Base-by-base conservation (phyloP, 2,797 vertebrate genomes). In the Onychomys arenicola region DNA sequence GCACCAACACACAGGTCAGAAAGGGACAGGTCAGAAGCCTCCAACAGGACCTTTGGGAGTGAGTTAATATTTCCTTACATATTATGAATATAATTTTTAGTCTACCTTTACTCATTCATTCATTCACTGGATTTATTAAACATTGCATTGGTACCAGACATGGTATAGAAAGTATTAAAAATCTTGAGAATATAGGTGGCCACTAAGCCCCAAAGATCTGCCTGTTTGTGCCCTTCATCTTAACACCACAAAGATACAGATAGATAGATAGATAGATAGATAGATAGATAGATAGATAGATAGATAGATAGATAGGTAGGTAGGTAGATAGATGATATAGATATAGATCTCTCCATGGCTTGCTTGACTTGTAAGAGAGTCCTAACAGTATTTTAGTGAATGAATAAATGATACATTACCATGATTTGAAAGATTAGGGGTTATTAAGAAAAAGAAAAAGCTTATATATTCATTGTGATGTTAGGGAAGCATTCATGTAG, bases 81-180 rank as follows among this genome's bases (percentile, higher is more conserved):
- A 52, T 71, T 55, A 90, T 75, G 23, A 92, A 37, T 32, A 71
- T 89, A 55, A 75, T 63, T 61, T 80, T 94, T 93, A 57, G 63
- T 52, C 25, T 2, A 67, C 13, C 27, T 75, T 90, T 49, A 73
- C 75, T 81, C 25, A 78, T 76, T 78, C n/a, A 55, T n/a, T 81
- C 55, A 40, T 21, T 61, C 57, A 2, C 10, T 93, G 9, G 12
- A 10, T 86, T 96, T 91, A 59, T 37, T 57, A 40, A 76, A 49
- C 49, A 49, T 49, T 49, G 9, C 11, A 49, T 49, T 63, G 61
- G 61, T 63, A 63, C 25, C 61, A 63, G 25, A 63, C 25, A 61
- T 63, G 23, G 61, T 63, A 63, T 10, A 63, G 61, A 25, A 27
- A 63, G 8, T 27, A 59, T 23, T 59, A 63, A 63, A 27, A 63